A percentile compares a stretch with the other conserved stretches of the same genome.
phyloP scores from a whole-genome alignment of 2,888 invertebrate genomes.

The Andrena bicolor region DNA sequence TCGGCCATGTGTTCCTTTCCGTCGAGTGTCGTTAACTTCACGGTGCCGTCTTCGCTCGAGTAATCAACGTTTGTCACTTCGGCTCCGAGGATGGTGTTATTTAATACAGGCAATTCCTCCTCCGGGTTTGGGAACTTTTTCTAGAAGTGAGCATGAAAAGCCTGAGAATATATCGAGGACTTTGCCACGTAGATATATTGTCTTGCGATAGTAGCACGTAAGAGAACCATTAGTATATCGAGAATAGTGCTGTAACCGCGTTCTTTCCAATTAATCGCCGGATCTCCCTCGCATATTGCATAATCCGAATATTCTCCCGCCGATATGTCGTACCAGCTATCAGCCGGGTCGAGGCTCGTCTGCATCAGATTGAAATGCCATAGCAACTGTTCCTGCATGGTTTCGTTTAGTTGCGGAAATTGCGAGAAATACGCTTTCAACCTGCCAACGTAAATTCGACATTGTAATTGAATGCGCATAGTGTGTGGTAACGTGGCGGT shows the following conservation, averaged over 20 bases:
- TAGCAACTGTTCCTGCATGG: constrained; percentile 51
- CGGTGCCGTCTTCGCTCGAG: constrained; percentile 52
- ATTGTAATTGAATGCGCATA: not conserved
- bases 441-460: constrained; percentile 43
- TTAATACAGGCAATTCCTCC: constrained; percentile 77
- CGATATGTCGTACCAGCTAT: constrained; percentile 70
- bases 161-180: not conserved
- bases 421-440: constrained; percentile 47
- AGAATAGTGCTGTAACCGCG: constrained; percentile 75
- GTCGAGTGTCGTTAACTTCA: constrained; percentile 82
- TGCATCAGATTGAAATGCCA: constrained; percentile 43
- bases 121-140: constrained; percentile 78
- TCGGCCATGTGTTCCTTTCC: constrained; percentile 87
- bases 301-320: constrained; percentile 10
- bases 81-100: constrained; percentile 74
- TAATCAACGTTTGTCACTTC: constrained; percentile 78
- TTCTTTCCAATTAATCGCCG: constrained; percentile 76
- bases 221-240: constrained; percentile 78
- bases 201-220: not conserved
- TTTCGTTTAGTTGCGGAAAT: constrained; percentile 59
- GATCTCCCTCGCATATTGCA: constrained; percentile 62
- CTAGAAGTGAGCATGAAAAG: constrained; percentile 53
- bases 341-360: constrained; percentile 60
- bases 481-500: not conserved
- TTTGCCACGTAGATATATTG: not conserved